phyloP scores from a whole-genome alignment of 2,888 invertebrate genomes.

The Zele albiditarsus region DNA sequence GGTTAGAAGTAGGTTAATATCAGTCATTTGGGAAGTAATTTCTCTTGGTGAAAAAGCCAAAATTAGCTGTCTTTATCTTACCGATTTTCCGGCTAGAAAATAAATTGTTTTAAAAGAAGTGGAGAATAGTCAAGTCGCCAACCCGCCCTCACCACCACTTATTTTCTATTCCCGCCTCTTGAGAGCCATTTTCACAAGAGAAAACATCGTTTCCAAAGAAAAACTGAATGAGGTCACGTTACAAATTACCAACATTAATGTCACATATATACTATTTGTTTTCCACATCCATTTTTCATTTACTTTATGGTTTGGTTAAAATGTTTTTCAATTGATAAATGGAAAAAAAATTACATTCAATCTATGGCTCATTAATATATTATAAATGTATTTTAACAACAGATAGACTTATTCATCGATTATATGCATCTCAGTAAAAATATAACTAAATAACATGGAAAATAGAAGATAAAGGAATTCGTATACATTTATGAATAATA shows the following conservation, averaged over 20 bases:
- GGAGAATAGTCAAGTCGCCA: conserved; percentile 7
- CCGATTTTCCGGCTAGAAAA: not conserved
- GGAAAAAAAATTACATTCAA: not conserved
- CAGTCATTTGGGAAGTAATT: not conserved
- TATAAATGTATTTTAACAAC: no score
- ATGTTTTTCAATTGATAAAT: conserved; percentile 1
- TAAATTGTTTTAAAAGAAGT: not conserved
- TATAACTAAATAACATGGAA: not conserved
- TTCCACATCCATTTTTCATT: not conserved
- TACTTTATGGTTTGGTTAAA: no score
- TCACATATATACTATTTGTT: not conserved
- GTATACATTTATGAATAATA: not conserved
- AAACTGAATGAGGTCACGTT: conserved; percentile 1
- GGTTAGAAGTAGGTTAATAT: not conserved
- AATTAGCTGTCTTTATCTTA: conserved; percentile 1
- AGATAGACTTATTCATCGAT: no score
- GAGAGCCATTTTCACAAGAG: conserved; percentile 1
- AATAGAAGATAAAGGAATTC: not conserved
- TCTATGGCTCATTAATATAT: no score
- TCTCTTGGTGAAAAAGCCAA: not conserved
- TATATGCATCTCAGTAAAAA: no score
- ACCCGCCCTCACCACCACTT: not conserved
- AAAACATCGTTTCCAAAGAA: conserved; percentile 9
- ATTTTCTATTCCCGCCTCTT: not conserved
- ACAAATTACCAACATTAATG: conserved; percentile 13